Conservation (phyloP, 2,113 vertebrate species). For the Urocitellus parryii region DNA sequence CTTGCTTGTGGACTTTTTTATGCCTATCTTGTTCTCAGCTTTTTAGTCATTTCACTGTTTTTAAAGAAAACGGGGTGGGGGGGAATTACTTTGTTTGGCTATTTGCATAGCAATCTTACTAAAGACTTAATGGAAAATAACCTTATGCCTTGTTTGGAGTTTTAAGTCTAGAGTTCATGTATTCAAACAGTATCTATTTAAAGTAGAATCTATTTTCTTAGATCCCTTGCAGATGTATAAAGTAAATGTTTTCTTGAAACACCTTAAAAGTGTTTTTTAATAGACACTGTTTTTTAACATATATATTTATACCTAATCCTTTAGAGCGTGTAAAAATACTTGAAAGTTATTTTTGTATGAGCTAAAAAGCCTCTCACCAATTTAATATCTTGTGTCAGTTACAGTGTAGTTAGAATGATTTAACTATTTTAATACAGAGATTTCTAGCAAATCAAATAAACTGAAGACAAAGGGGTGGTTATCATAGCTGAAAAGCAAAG, state of each 20-base stretch:
- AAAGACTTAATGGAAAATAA: neutral
- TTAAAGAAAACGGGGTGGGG: neutral
- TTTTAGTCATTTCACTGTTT: constrained; percentile 19
- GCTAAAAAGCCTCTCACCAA: neutral
- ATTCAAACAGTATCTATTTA: neutral
- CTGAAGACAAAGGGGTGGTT: neutral
- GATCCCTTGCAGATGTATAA: neutral
- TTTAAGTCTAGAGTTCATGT: neutral
- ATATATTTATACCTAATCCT: neutral
- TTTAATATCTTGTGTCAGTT: neutral
- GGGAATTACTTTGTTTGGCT: neutral
- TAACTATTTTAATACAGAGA: constrained; percentile 20
- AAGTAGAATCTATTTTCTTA: neutral
- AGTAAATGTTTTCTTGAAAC: constrained; percentile 28
- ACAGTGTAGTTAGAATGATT: neutral
- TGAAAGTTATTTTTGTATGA: constrained; percentile 20
- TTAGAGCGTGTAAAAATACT: constrained; percentile 7
- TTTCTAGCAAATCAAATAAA: constrained; percentile 30
- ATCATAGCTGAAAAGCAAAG: neutral
- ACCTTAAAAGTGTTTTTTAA: constrained; percentile 27
- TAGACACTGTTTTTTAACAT: neutral
- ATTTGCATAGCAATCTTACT: neutral
- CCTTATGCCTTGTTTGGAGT: neutral
- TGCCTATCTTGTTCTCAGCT: neutral
- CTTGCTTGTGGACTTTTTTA: neutral